These are phyloP conservation scores for Drosophila repleta DNA, from an alignment of 1,140 invertebrate genomes.

Conservation along the genomic window DNA sequence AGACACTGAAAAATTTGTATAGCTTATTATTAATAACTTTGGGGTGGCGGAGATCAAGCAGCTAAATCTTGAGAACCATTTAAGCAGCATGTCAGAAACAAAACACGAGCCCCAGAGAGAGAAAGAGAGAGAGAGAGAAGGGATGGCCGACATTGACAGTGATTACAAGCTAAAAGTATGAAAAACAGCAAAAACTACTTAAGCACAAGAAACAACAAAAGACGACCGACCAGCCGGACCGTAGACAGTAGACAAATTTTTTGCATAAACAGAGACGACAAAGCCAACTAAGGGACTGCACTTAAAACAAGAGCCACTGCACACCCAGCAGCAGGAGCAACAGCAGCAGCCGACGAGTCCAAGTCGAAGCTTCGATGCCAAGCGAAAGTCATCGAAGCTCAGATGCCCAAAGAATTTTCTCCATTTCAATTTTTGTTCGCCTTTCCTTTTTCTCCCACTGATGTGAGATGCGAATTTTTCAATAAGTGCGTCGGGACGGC, in stretches of 20 bases:
- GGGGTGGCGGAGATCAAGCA: constrained; percentile 77
- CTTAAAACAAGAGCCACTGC: constrained; percentile 71
- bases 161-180: constrained; percentile 83
- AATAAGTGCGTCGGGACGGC: constrained; percentile 72
- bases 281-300: constrained; percentile 76
- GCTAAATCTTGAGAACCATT: constrained; percentile 81
- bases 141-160: constrained; percentile 78
- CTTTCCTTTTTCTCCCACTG: constrained; percentile 14
- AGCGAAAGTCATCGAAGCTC: constrained; percentile 60
- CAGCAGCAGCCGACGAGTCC: background rate
- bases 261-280: constrained; percentile 82
- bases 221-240: constrained; percentile 37
- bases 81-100: constrained; percentile 81
- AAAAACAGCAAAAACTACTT: constrained; percentile 82
- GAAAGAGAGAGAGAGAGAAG: no score
- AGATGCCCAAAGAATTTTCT: constrained; percentile 67
- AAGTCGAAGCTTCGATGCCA: constrained; percentile 53
- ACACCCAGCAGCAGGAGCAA: background rate
- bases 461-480: constrained; percentile 74
- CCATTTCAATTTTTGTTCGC: constrained; percentile 47
- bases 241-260: constrained; percentile 76
- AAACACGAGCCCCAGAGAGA: no score
- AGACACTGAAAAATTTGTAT: constrained; percentile 82
- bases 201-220: constrained; percentile 80
- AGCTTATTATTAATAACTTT: constrained; percentile 83